Evolutionary conservation across 2,113 vertebrate genomes (phyloP).

Genomic region (Cryptotis parvus): DNA sequence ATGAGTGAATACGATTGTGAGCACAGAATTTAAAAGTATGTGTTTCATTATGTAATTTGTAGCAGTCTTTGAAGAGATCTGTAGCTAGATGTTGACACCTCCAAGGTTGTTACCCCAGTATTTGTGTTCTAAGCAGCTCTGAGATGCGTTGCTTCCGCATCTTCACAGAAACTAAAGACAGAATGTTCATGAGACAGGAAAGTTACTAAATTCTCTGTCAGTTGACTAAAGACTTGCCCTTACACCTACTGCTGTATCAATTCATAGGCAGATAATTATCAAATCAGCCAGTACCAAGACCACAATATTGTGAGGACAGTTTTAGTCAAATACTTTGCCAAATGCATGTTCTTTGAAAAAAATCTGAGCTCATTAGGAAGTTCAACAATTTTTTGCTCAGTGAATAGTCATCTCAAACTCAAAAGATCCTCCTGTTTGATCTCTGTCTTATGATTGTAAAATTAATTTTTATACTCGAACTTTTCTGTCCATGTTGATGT

Average conservation of each 20-base stretch:
- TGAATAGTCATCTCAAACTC: not conserved
- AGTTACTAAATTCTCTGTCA: not conserved
- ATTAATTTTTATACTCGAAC: constrained; percentile 64
- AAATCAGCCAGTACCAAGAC: constrained; percentile 3
- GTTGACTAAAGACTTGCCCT: not conserved
- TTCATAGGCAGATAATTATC: not conserved
- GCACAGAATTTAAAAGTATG: not conserved
- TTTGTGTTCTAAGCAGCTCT: not conserved
- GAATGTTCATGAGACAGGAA: not conserved
- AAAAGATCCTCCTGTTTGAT: not conserved
- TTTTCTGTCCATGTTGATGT: constrained; percentile 56
- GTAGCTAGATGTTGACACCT: not conserved
- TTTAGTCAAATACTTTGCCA: not conserved
- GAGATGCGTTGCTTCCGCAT: not conserved
- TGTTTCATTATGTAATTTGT: constrained; percentile 11
- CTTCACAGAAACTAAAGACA: not conserved
- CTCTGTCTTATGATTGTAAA: constrained; percentile 57
- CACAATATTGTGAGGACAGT: not conserved
- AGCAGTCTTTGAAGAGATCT: not conserved
- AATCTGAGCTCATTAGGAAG: constrained; percentile 46
- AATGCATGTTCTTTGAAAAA: constrained; percentile 48
- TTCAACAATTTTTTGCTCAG: constrained; percentile 31
- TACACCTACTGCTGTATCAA: constrained; percentile 1
- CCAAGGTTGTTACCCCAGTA: not conserved
- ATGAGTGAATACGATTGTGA: not conserved